A percentile compares a stretch with the other conserved stretches of the same genome.
Conservation (phyloP, 2,888 invertebrate species). For the Girardia tigrina region DNA sequence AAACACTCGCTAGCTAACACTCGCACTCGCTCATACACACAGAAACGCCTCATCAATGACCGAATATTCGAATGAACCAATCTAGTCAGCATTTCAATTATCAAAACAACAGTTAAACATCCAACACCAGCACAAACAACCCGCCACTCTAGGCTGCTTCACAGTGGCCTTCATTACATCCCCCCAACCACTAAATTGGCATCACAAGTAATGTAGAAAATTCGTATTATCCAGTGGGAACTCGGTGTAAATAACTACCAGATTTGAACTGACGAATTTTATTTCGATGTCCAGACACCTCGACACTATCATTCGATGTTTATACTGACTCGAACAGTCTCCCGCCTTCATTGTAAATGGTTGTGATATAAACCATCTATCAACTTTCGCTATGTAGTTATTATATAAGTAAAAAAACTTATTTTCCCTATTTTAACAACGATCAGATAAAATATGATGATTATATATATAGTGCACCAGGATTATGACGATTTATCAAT, state of each 20-base stretch:
- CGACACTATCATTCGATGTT: slow-evolving; percentile 19
- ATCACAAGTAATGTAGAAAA: neutral
- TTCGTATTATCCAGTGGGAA: neutral
- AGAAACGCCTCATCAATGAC: neutral
- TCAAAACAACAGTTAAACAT: slow-evolving; percentile 12
- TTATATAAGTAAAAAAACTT: neutral
- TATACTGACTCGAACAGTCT: slow-evolving; percentile 23
- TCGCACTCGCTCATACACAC: no score
- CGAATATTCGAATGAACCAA: neutral
- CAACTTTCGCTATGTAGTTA: slow-evolving; percentile 10
- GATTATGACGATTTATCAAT: neutral
- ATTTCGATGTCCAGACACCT: slow-evolving; percentile 23
- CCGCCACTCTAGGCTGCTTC: slow-evolving; percentile 18
- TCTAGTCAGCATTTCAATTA: slow-evolving; percentile 1
- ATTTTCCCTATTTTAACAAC: neutral
- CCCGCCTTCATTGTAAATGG: slow-evolving; percentile 9
- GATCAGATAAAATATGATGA: slow-evolving; percentile 9
- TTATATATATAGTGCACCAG: neutral
- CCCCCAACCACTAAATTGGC: slow-evolving; percentile 23
- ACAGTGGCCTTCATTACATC: slow-evolving; percentile 18
- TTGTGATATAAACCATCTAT: slow-evolving; percentile 20
- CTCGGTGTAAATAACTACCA: slow-evolving; percentile 23
- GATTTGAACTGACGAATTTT: slow-evolving; percentile 2
- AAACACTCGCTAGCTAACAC: no score
- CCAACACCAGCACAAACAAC: slow-evolving; percentile 19